Evolutionary conservation across 2,888 invertebrate species (phyloP).

Genomic region (Tiliacea aurago): DNA sequence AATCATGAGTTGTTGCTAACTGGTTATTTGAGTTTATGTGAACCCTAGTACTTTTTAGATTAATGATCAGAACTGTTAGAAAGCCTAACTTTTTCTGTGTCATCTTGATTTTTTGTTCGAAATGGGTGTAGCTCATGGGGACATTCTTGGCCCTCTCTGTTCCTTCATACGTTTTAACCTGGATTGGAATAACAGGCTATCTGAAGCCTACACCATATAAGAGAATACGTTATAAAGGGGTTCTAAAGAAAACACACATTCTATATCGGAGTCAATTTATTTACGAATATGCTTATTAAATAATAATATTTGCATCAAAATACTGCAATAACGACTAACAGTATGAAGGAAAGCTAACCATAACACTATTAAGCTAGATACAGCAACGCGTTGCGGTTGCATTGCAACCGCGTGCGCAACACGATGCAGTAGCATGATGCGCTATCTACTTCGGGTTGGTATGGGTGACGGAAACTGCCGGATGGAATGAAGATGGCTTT

Average conservation of each 20-base stretch:
- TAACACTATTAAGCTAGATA: conserved; percentile 82
- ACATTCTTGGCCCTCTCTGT: neutral
- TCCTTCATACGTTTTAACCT: neutral
- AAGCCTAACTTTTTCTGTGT: neutral
- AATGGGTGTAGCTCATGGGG: neutral
- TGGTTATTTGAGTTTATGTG: neutral
- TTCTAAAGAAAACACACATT: conserved; percentile 72
- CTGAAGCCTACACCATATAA: neutral
- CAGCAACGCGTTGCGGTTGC: conserved; percentile 68
- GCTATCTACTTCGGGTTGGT: conserved; percentile 3
- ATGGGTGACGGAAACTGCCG: conserved; percentile 22
- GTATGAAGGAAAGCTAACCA: conserved; percentile 85
- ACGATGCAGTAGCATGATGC: conserved; percentile 57
- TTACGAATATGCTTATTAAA: conserved; percentile 89
- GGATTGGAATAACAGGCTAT: neutral
- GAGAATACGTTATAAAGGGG: neutral
- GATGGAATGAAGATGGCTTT: conserved; percentile 6
- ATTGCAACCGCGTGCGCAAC: conserved; percentile 63
- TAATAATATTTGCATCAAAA: conserved; percentile 90
- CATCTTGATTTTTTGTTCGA: neutral
- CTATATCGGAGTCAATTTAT: conserved; percentile 90
- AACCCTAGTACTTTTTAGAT: neutral
- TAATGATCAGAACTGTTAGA: neutral
- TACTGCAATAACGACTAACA: conserved; percentile 89
- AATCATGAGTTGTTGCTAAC: neutral